Evolutionary conservation across 2,888 invertebrate species (phyloP).

Genomic region (Epinotia bilunana): DNA sequence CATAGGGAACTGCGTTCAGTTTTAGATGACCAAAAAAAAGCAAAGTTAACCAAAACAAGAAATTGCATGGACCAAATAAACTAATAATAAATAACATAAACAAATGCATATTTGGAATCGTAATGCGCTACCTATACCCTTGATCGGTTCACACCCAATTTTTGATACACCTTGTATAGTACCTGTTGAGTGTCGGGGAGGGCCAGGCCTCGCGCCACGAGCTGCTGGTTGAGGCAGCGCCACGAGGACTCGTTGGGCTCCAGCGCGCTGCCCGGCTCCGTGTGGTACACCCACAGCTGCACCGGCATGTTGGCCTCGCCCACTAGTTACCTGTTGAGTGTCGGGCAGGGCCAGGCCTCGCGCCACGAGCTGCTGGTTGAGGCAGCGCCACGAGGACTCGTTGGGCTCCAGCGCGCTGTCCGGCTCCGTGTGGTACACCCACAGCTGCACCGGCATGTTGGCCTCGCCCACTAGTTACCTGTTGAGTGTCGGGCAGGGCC

Average conservation of each 20-base stretch:
- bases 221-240: neutral
- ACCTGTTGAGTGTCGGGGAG: neutral
- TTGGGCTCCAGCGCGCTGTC: constrained; percentile 49
- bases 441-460: constrained; percentile 72
- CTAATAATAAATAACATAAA: too few relatives aligned
- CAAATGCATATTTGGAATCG: too few relatives aligned
- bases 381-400: constrained; percentile 63
- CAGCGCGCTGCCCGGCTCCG: constrained; percentile 59
- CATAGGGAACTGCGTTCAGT: too few relatives aligned
- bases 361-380: neutral
- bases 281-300: constrained; percentile 81
- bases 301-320: constrained; percentile 52
- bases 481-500: neutral
- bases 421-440: constrained; percentile 75
- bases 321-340: constrained; percentile 1
- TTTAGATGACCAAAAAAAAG: too few relatives aligned
- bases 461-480: neutral
- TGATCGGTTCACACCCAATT: too few relatives aligned
- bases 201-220: neutral
- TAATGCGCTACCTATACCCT: too few relatives aligned
- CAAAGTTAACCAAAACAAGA: too few relatives aligned
- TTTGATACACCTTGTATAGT: too few relatives aligned
- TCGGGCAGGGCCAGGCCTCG: constrained; percentile 1
- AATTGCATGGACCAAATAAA: too few relatives aligned
- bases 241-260: constrained; percentile 63